Conservation (phyloP, 2,888 invertebrate species). For the Drosophila paramelanica region DNA sequence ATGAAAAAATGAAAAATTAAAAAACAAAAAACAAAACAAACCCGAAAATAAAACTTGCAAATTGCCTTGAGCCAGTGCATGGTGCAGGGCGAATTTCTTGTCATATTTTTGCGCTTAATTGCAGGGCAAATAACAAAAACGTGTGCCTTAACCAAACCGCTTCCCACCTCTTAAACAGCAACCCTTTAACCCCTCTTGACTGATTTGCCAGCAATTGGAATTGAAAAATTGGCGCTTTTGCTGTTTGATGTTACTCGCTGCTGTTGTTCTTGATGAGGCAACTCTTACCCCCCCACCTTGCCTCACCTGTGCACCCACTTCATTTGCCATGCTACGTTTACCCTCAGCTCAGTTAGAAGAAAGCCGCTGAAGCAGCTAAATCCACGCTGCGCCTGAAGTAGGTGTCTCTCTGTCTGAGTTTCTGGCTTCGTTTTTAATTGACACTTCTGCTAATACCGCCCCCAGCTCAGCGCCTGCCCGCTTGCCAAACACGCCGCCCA, state of each 20-base stretch:
- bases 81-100: constrained; percentile 46
- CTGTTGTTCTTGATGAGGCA: constrained; percentile 10
- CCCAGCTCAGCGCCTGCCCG: constrained; percentile 11
- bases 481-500: not conserved
- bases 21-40: not conserved
- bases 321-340: constrained; percentile 72
- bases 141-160: not conserved
- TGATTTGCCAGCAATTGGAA: constrained; percentile 30
- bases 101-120: constrained; percentile 35
- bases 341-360: constrained; percentile 68
- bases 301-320: constrained; percentile 26
- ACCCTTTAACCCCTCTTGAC: not conserved
- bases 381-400: constrained; percentile 28
- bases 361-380: constrained; percentile 20
- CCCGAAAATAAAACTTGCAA: constrained; percentile 23
- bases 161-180: not conserved
- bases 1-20: not conserved
- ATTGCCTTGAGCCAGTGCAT: constrained; percentile 23
- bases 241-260: constrained; percentile 46
- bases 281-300: not conserved
- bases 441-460: constrained; percentile 80
- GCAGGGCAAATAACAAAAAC: constrained; percentile 23
- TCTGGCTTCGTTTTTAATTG: constrained; percentile 70
- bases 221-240: constrained; percentile 38
- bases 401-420: constrained; percentile 32